Evolutionary conservation across 1,140 invertebrate species (phyloP), one percentile per base, ranked within the genome.

Genomic region (Eurosta solidaginis): DNA sequence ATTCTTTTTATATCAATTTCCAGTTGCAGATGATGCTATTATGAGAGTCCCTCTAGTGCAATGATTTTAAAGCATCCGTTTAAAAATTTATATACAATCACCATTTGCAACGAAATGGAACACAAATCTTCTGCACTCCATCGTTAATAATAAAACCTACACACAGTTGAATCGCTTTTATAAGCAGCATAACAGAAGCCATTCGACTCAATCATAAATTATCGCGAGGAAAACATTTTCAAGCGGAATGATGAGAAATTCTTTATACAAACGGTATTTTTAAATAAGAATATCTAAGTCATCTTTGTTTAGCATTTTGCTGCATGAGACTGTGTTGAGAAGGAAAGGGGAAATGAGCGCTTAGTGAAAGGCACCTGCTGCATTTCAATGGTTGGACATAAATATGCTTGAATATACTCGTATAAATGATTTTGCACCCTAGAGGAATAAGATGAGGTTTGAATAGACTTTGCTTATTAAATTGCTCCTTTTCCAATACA

Each of bases 181-280:
- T 12, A 14, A 59, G 29, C 14, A 59, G 54, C 14, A 36, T 36
- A 29, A 27, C 27, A n/a, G 54, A 25, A 36, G 54, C 54, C 54
- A 59, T 59, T 59, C 54, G 29, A 25, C 22, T 59, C 54, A 33
- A 59, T 59, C 54, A 59, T 59, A 59, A 59, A 59, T 59, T 59
- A 59, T 59, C 54, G 54, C 54, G 14, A 33, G 52, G 3, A 36
- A 59, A 17, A 59, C 17, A 36, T 59, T 59, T 59, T n/a, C 54
- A 17, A 17, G 27, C 27, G 54, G 29, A 59, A 59, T 59, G 29
- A 59, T 29, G 54, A 33, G 54, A 59, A 33, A 59, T 59, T 59
- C 54, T n/a, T 59, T 59, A 14, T 29, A 17, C 29, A n/a, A 59
- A 59, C 54, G 54, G 54, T 36, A 59, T 59, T 59, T 59, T 59